Percentiles rank a stretch among this genome's conserved stretches.
These are phyloP conservation scores for Hirundo rustica DNA, from an alignment of 2,797 vertebrate genomes.

Conservation along the genomic window DNA sequence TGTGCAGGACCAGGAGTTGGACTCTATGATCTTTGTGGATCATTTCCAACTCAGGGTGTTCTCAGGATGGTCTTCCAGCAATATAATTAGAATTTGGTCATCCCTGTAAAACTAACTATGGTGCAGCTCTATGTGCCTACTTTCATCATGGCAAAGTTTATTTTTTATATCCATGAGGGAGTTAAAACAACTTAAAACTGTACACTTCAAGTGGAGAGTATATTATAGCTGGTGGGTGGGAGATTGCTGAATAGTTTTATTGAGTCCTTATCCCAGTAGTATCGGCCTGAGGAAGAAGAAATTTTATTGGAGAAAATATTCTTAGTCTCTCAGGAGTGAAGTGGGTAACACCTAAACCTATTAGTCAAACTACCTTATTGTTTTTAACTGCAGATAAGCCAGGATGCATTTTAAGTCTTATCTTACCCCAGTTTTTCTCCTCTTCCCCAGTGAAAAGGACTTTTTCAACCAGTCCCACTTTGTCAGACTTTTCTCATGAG, in stretches of 20 bases:
- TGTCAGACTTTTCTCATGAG: neutral
- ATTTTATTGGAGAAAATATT: neutral
- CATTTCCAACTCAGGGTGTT: neutral
- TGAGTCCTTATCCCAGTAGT: neutral
- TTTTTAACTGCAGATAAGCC: neutral
- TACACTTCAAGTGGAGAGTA: neutral
- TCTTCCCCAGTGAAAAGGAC: neutral
- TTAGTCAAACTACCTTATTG: neutral
- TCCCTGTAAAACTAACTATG: neutral
- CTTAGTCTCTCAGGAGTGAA: neutral
- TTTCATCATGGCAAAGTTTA: neutral
- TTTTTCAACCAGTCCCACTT: neutral
- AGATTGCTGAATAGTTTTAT: neutral
- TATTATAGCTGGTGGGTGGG: neutral
- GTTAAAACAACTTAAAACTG: neutral
- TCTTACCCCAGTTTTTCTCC: neutral
- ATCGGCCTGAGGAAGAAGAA: neutral
- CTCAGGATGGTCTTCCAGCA: neutral
- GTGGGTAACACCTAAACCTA: neutral
- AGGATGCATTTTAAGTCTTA: neutral
- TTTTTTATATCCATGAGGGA: neutral
- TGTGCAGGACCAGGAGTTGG: neutral
- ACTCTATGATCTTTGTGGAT: neutral
- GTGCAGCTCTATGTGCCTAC: neutral
- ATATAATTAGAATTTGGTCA: neutral